Evolutionary conservation across 2,888 invertebrate species (phyloP), one percentile per base, ranked within the genome.

Genomic region (Rhagonycha lutea): DNA sequence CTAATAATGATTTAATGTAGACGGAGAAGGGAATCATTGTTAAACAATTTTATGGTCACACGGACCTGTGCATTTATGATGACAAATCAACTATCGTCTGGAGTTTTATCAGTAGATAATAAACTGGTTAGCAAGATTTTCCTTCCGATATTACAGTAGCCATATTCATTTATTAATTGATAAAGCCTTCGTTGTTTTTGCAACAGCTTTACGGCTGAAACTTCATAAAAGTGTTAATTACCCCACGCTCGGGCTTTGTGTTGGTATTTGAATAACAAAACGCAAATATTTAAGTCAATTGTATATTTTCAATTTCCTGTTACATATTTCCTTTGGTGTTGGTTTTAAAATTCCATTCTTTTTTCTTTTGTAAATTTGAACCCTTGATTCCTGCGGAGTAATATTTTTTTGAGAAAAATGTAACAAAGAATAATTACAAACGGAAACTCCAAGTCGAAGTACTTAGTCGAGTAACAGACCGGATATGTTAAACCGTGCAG

Each of bases 401-500:
- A 24, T 24, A 29, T 32, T 47, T 5, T 47, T 47, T 7, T 32
- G 12, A 12, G 4, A 18, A 18, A 61, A 26, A 70, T 24, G 7
- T 61, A 61, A 68, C 14, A 61, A 68, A 72, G 47, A 68, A 60
- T 61, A 26, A 47, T n/a, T 65, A 65, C 14, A 23, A 70, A 62
- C 74, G 74, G 74, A 74, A 74, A 74, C 14, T 18, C 60, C 0
- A 63, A 72, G 72, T 68, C 18, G 24, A 65, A 63, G 69, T 70
- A 70, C 70, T 61, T 61, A 18, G 67, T 63, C 28, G 5, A 72
- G 68, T 74, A 70, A 23, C 14, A 75, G 67, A 72, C 75, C 72
- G 75, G 75, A 75, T 72, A 72, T 72, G 72, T 75, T 75, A 72
- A 72, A 69, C 14, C 74, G 68, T 71, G 62, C 62, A 69, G 69